Evolutionary conservation across 2,797 vertebrate species (phyloP).

Genomic region (Phoebastria nigripes): DNA sequence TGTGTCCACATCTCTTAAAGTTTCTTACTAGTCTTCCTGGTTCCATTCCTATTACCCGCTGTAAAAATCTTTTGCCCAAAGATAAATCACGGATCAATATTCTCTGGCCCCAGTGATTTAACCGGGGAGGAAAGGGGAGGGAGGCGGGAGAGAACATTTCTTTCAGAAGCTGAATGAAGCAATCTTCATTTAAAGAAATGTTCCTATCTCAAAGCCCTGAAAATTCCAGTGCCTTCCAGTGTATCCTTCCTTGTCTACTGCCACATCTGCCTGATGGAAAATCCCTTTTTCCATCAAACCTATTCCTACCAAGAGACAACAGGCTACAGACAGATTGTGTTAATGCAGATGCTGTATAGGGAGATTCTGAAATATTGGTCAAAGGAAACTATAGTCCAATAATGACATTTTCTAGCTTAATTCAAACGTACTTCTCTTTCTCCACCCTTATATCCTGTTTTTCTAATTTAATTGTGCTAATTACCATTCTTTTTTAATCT

Average conservation of each 20-base stretch:
- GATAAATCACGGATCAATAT: not conserved
- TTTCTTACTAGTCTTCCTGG: not conserved
- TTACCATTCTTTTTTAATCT: not conserved
- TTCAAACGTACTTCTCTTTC: not conserved
- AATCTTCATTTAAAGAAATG: not conserved
- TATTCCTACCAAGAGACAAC: not conserved
- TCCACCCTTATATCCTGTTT: not conserved
- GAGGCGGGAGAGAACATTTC: accelerated
- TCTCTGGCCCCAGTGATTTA: not conserved
- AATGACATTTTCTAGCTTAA: not conserved
- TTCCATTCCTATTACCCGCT: not conserved
- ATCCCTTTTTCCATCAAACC: not conserved
- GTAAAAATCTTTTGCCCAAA: not conserved
- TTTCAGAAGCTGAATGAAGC: not conserved
- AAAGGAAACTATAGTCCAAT: not conserved
- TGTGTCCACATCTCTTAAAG: not conserved
- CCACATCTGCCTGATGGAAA: not conserved
- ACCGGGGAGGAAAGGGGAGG: not conserved
- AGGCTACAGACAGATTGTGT: not conserved
- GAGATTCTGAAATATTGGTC: not conserved
- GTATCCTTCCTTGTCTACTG: not conserved
- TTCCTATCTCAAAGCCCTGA: not conserved
- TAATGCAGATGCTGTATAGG: not conserved
- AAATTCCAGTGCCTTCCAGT: not conserved
- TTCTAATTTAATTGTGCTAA: conserved; percentile 1